Evolutionary conservation across 2,797 vertebrate genomes (phyloP), one percentile per base, ranked within the genome.

Genomic region (Miichthys miiuy): DNA sequence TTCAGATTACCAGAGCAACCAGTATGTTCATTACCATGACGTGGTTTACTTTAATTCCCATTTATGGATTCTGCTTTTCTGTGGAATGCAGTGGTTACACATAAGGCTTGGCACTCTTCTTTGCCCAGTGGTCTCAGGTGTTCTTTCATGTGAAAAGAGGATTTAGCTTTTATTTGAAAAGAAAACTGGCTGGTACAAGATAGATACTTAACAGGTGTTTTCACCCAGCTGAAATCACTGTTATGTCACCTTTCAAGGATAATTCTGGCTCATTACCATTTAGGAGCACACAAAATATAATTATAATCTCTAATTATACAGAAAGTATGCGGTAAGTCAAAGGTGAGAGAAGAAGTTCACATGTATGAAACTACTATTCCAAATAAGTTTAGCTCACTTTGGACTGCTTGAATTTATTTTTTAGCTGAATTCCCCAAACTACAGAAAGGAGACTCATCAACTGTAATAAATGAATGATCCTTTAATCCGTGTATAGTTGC

Each of bases 31-130:
- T 81, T 57, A 79, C 51, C 44, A 60, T 63, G 30, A 70, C 11
- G 4, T 27, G 68, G 75, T 77, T 86, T 87, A 86, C 52, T 56
- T 81, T 64, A 83, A 68, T 79, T 80, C 60, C 68, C 72, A 66
- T 87, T 80, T 80, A 77, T 83, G 76, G 85, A 64, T 81, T 87
- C 58, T 50, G 30, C 56, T 69, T 71, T 77, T 57, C 52, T 38
- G 21, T 54, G 84, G 88, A 90, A 90, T 82, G 80, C 58, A 52
- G 25, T 21, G n/a, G 62, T 71, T 68, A 48, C 68, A 72, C 38
- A 0, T 67, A 8, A 21, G 23, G 25, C 60, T 62, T 52, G 34
- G 42, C 30, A 25, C 20, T 9, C 34, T 20, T 48, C 27, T 51
- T 27, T 11, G 17, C 50, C 16, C 41, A 7, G 1, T 42, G 25